Percentiles rank a stretch among this genome's conserved stretches.
phyloP scores from a whole-genome alignment of 92 coral and sea anemone genomes.

The Epizoanthus fatuus region DNA sequence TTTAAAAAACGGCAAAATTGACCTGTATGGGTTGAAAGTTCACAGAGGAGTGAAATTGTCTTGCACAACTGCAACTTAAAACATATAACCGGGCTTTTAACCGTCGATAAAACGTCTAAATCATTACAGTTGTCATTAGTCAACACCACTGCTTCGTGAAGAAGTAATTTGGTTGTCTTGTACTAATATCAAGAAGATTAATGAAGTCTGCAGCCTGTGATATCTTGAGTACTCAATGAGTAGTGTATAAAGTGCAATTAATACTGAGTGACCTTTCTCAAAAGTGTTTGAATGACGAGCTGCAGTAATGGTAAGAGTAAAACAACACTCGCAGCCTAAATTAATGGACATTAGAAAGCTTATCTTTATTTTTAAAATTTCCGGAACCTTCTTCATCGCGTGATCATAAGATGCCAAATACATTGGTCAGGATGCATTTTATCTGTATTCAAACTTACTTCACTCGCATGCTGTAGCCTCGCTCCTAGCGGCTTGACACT shows the following conservation, averaged over 20 bases:
- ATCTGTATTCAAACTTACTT: not conserved
- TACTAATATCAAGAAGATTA: no score
- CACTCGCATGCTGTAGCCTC: not conserved
- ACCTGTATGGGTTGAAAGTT: no score
- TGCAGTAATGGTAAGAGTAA: not conserved
- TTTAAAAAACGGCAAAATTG: no score
- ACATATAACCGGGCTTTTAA: no score
- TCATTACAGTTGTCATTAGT: no score
- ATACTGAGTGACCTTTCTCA: not conserved
- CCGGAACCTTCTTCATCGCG: not conserved
- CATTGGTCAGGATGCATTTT: not conserved
- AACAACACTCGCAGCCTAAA: not conserved
- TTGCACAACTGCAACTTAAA: no score
- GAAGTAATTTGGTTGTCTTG: no score
- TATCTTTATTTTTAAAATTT: not conserved
- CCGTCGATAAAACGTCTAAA: no score
- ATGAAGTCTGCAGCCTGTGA: no score
- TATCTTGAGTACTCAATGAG: no score
- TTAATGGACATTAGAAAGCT: not conserved
- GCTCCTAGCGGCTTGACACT: not conserved
- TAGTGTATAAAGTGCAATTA: not conserved
- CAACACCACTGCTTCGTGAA: no score
- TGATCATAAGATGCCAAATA: not conserved
- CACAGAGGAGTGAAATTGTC: no score
- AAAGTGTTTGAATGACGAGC: not conserved